Base-by-base conservation (phyloP, 2,888 invertebrate genomes). In the Pheosia tremula region DNA sequence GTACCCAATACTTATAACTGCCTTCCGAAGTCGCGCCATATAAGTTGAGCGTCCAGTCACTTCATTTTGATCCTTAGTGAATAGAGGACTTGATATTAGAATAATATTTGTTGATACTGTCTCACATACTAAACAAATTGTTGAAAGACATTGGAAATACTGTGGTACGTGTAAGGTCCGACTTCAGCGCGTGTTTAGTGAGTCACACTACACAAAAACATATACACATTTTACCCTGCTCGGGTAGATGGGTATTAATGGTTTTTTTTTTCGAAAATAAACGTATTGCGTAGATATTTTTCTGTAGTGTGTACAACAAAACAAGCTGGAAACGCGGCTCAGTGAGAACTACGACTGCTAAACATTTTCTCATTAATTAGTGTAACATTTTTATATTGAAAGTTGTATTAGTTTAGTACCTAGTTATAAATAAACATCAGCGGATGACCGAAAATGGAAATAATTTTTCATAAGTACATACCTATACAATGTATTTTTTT, bases 31-130 rank as follows among this genome's bases (percentile, higher is more conserved):
- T 45, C 45, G 11, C 9, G 11, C 9, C 45, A 45, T 10, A 45
- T 10, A 45, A 9, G 45, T 45, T 10, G 10, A 45, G 45, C 45
- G 45, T 10, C 45, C 8, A 4, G 45, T 10, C 47, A 47, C 3
- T 11, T n/a, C 11, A 47, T 9, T 47, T n/a, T 11, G 47, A 4
- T n/a, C 47, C n/a, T 47, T 47, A 3, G 3, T n/a, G 47, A 47
- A 62, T 74, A 71, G 66, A 68, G 69, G 71, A 71, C 64, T 57
- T 64, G 47, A 68, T 76, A 69, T 64, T 63, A 66, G 67, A 57
- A 69, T 47, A 36, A 45, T 75, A 71, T 64, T 63, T 71, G 67
- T 75, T 74, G 61, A 71, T 64, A 58, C 60, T 69, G 57, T 66
- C 56, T 66, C 63, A 63, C 61, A 41, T 66, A 61, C 63, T 64